Evolutionary conservation across 2,797 vertebrate genomes (phyloP).

Genomic region (Hippoglossus hippoglossus): DNA sequence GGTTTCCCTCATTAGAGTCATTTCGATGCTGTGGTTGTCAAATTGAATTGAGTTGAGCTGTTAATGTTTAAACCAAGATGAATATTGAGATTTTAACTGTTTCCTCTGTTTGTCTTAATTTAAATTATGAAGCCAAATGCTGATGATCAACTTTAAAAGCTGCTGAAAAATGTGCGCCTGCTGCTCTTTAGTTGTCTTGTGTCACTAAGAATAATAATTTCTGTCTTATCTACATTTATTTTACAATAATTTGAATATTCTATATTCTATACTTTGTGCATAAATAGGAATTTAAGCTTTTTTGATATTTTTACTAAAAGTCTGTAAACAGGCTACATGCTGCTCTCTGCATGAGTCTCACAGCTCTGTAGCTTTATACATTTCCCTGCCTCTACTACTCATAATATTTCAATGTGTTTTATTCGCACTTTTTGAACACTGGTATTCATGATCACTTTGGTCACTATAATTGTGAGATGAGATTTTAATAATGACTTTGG

Average conservation of each 20-base stretch:
- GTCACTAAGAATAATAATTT: neutral
- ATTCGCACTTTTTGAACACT: too few species aligned
- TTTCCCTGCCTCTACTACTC: neutral
- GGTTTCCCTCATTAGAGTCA: slow-evolving; percentile 6
- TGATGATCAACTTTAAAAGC: slow-evolving; percentile 12
- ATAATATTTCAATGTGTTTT: too few species aligned
- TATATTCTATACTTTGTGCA: too few species aligned
- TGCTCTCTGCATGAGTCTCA: neutral
- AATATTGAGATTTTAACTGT: slow-evolving; percentile 3
- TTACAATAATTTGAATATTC: too few species aligned
- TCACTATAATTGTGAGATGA: too few species aligned
- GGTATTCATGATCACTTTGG: too few species aligned
- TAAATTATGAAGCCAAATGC: slow-evolving; percentile 19
- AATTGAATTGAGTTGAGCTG: slow-evolving; percentile 17
- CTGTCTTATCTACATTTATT: slow-evolving; percentile 14
- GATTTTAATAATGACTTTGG: too few species aligned
- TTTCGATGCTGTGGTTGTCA: slow-evolving; percentile 1
- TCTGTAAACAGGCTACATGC: neutral
- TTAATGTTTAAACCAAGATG: slow-evolving; percentile 16
- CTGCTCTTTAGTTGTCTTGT: neutral
- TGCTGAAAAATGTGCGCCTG: neutral
- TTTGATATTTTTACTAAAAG: neutral
- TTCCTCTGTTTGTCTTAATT: slow-evolving; percentile 20
- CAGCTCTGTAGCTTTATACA: neutral
- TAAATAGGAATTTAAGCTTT: neutral